Base-by-base conservation (phyloP, 2,113 vertebrate species). In the Vulpes ferrilata region DNA sequence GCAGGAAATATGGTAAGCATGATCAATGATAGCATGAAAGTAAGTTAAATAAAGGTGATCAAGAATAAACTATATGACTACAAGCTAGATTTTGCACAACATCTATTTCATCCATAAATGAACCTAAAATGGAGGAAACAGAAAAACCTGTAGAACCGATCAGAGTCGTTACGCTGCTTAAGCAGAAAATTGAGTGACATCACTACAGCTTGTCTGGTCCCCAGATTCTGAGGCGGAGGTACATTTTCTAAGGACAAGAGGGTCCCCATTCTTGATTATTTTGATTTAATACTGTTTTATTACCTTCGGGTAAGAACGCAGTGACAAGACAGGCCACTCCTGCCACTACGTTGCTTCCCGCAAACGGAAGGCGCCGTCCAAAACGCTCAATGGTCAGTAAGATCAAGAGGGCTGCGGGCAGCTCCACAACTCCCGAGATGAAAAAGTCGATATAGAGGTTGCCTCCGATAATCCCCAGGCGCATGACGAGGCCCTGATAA, bases 401-500 rank as follows among this genome's bases (percentile, higher is more conserved):
- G 95, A 99, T 99, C 23, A 99, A 93, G 60, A 99, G 95, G 48
- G 99, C 99, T 0, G 99, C 99, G 0, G 99, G 99, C 86, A 99
- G 98, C 96, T 99, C 99, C 97, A 99, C 99, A 1, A 99, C 97
- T 53, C 98, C 99, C 0, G 99, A 99, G 98, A 99, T 99, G 90
- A 99, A 98, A 98, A 99, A 99, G 96, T 99, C 99, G 0, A 99
- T 13, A 95, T 99, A 99, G 90, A 99, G 97, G 59, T 99, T 99
- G 98, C 99, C 99, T 76, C 99, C 99, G 0, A 98, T 80, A 27
- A 99, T 99, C 11, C 99, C 99, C 88, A 99, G 98, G 57, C 99
- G 99, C 99, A 99, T 99, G 95, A 99, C 99, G 16, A 99, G 99
- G 15, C 99, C 99, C 96, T 99, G 99, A 93, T 99, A 99, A 3